Base-by-base conservation (phyloP, 1,140 invertebrate genomes). In the Sycophila sp. region DNA sequence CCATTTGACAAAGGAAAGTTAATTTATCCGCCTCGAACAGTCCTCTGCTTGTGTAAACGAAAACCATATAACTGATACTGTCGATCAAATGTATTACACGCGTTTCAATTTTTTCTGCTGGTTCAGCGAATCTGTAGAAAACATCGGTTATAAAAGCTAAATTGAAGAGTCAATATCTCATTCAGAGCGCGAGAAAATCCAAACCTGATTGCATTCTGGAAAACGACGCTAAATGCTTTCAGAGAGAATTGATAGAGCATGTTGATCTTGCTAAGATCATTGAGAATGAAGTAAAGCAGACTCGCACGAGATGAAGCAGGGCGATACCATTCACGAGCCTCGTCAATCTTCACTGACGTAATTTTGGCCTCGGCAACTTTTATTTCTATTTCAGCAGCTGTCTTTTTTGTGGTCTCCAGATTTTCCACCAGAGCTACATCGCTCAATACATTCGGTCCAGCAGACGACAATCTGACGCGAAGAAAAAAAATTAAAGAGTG, bases 211-310 rank as follows among this genome's bases (percentile, higher is more conserved):
- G 96, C 95, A 77, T 95, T 94, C 76, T 93, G 92, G 85, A 98
- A 98, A 1, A 98, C 96, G 3, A 94, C 92, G 75, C 92, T 96
- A 85, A 97, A 98, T 0, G 96, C 95, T 85, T 98, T 98, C 32
- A 99, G 81, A 0, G 96, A 98, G 87, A 98, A 99, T 79, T 98
- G 96, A 84, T 99, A 99, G 75, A 98, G 95, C 53, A 94, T 94
- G 85, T 98, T 97, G 69, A 98, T 98, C 83, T 96, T 96, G 84
- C 92, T 90, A 26, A 99, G 83, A 76, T 98, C 96, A 79, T 96
- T 98, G 45, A 99, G 86, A 60, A 98, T 96, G 80, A 99, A 99
- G 82, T 98, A 99, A 0, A 98, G 85, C 2, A 98, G 88, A 2
- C 96, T 97, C 1, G 95, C 94, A 68, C 96, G 85, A 0, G 91